Evolutionary conservation across 1,140 invertebrate genomes (phyloP).

Genomic region (Drosophila saltans): DNA sequence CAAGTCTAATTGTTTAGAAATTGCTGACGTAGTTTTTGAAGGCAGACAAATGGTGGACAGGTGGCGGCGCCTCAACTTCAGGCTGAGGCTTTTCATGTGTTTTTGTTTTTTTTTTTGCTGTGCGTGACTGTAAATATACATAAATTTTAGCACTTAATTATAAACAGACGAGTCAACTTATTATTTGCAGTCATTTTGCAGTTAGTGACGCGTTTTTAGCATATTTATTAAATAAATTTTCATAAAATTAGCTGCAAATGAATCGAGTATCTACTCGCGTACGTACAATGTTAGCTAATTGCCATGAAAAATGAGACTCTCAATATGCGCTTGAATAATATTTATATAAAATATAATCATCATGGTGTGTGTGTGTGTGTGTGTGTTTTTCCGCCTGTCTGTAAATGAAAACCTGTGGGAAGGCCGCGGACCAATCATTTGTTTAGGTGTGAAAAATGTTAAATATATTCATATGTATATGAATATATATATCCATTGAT

Average conservation of each 20-base stretch:
- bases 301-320: conserved; percentile 54
- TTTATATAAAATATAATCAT: conserved; percentile 10
- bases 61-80: conserved; percentile 62
- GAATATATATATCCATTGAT: not conserved
- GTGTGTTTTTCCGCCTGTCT: not conserved
- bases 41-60: conserved; percentile 71
- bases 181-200: conserved; percentile 57
- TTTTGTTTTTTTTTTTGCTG: too few relatives aligned
- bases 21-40: conserved; percentile 61
- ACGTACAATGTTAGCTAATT: conserved; percentile 55
- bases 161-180: conserved; percentile 59
- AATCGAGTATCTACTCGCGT: conserved; percentile 35
- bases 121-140: conserved; percentile 57
- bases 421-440: conserved; percentile 35
- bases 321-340: conserved; percentile 16
- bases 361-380: too few relatives aligned
- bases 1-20: conserved; percentile 29
- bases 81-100: not conserved
- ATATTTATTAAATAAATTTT: conserved; percentile 75
- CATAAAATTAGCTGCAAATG: conserved; percentile 60
- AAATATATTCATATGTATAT: not conserved
- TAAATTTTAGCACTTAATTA: conserved; percentile 78
- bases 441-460: conserved; percentile 42
- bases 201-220: conserved; percentile 67
- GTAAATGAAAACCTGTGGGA: conserved; percentile 72